Evolutionary conservation across 2,113 vertebrate species (phyloP).

Genomic region (Erythrolamprus reginae): DNA sequence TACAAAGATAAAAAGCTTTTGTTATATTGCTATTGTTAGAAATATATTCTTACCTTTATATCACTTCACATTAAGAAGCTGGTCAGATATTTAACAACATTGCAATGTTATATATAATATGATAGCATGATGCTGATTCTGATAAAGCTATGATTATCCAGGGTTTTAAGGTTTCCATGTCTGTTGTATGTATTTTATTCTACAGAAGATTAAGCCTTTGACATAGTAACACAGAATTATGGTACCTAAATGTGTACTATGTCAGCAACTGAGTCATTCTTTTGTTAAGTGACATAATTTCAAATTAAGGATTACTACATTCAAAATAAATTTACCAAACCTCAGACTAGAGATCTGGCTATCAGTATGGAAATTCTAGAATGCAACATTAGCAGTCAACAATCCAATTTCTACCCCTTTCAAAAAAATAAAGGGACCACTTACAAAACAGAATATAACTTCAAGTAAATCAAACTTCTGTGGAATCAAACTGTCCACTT

Average conservation of each 20-base stretch:
- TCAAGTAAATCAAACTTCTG: too few species aligned
- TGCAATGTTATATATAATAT: neutral
- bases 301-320: neutral
- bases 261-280: neutral
- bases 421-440: too few species aligned
- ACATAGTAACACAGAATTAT: neutral
- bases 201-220: neutral
- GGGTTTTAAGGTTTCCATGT: neutral
- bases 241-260: neutral
- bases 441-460: too few species aligned
- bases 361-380: fast-evolving
- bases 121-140: neutral
- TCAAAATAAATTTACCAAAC: neutral
- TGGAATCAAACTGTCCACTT: too few species aligned
- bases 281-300: neutral
- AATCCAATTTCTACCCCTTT: fast-evolving
- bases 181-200: neutral
- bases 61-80: neutral
- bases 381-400: fast-evolving
- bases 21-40: neutral
- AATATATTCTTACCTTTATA: neutral
- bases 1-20: neutral
- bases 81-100: neutral
- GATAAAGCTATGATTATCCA: neutral
- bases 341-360: neutral